Evolutionary conservation across 2,888 invertebrate genomes (phyloP).

Genomic region (Periphyllus acericola): DNA sequence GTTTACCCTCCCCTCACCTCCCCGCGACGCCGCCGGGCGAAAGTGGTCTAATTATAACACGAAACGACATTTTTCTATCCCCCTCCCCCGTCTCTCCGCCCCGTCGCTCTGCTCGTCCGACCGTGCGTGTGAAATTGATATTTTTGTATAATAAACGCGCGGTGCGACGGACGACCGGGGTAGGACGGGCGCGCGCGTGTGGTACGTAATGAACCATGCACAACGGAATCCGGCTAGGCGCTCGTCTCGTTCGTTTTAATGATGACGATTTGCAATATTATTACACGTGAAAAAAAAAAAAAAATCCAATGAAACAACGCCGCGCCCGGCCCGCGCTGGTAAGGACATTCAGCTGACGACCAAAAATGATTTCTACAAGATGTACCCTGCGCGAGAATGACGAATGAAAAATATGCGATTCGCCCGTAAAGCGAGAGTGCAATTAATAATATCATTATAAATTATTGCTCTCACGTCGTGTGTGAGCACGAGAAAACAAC

Average conservation of each 20-base stretch:
- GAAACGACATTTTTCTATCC: neutral
- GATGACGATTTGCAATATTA: neutral
- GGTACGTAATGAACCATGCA: slow-evolving; percentile 20
- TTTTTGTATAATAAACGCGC: neutral
- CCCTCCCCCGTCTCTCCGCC: neutral
- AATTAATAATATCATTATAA: neutral
- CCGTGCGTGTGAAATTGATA: neutral
- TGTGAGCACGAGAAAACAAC: too few relatives aligned
- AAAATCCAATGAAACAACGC: too few relatives aligned
- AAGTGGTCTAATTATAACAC: slow-evolving; percentile 44
- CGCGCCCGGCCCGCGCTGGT: too few relatives aligned
- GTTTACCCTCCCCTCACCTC: neutral
- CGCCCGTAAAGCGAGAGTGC: neutral
- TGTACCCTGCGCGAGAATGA: too few relatives aligned
- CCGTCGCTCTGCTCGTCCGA: neutral
- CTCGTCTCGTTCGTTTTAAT: neutral
- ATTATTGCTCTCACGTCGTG: neutral
- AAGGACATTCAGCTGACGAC: too few relatives aligned
- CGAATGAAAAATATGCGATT: neutral
- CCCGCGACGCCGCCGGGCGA: neutral
- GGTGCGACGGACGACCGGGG: neutral
- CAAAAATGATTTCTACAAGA: too few relatives aligned
- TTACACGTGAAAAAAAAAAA: neutral
- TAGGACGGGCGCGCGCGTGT: neutral
- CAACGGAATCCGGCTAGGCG: neutral